Evolutionary conservation across 2,888 invertebrate species (phyloP).

Genomic region (Xanthia togata): DNA sequence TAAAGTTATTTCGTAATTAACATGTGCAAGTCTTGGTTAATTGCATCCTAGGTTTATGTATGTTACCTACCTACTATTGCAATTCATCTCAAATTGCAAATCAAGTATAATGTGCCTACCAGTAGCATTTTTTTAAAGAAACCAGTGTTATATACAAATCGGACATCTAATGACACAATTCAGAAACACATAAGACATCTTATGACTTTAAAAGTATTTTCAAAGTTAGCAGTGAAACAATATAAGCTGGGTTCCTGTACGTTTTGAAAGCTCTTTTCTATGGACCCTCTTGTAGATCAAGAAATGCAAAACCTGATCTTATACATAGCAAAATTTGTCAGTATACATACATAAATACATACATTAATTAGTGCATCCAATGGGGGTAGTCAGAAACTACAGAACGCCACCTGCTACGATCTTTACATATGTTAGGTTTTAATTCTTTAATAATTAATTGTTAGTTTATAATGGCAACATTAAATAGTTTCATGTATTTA

Average conservation of each 20-base stretch:
- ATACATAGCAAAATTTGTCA: not conserved
- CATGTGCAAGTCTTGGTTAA: not conserved
- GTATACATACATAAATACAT: no score
- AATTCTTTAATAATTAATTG: no score
- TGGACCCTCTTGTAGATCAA: not conserved
- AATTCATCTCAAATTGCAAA: not conserved
- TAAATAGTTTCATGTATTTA: no score
- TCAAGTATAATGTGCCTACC: not conserved
- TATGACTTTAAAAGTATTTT: not conserved
- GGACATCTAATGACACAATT: not conserved
- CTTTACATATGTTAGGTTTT: no score
- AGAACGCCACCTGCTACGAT: not conserved
- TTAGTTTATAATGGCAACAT: no score
- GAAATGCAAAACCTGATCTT: not conserved
- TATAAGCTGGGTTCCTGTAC: not conserved
- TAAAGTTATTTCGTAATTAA: not conserved
- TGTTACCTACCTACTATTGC: not conserved
- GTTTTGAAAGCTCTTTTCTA: no score
- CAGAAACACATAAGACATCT: not conserved
- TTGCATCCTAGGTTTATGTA: not conserved
- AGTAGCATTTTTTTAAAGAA: not conserved
- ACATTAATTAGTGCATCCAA: no score
- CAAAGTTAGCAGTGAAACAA: not conserved
- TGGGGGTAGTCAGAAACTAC: no score
- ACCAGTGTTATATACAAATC: not conserved